These are phyloP conservation scores for Ormia ochracea DNA, from an alignment of 2,888 invertebrate species.

Conservation along the genomic window DNA sequence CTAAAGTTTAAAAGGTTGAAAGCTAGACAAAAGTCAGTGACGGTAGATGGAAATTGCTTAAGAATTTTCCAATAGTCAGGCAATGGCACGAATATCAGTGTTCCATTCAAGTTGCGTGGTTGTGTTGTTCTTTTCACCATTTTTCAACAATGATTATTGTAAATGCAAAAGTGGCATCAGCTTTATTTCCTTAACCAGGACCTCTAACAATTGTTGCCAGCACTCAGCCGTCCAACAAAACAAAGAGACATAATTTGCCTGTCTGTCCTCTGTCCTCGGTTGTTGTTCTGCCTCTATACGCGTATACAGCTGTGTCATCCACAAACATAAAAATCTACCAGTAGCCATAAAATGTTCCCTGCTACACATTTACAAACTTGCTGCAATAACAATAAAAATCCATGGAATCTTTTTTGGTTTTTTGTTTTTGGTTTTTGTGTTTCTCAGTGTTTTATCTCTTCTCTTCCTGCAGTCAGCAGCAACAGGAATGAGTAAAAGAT, in stretches of 20 bases:
- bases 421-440: not conserved
- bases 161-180: constrained; percentile 26
- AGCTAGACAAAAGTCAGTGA: not conserved
- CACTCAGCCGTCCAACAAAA: constrained; percentile 10
- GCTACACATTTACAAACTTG: not conserved
- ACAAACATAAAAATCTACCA: constrained; percentile 14
- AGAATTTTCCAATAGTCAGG: constrained; percentile 4
- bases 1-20: not conserved
- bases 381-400: constrained; percentile 13
- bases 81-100: not conserved
- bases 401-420: constrained; percentile 8
- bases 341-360: constrained; percentile 8
- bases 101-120: not conserved
- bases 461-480: constrained; percentile 6
- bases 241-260: constrained; percentile 45
- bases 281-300: not conserved
- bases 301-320: constrained; percentile 9
- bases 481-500: constrained; percentile 29
- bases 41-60: not conserved
- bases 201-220: constrained; percentile 1
- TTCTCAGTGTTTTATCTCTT: not conserved
- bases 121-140: not conserved
- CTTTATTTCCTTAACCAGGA: constrained; percentile 28
- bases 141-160: constrained; percentile 29
- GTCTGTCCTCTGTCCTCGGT: not conserved